Evolutionary conservation across 2,797 vertebrate species (phyloP).

Genomic region (Molossus alvarezi): DNA sequence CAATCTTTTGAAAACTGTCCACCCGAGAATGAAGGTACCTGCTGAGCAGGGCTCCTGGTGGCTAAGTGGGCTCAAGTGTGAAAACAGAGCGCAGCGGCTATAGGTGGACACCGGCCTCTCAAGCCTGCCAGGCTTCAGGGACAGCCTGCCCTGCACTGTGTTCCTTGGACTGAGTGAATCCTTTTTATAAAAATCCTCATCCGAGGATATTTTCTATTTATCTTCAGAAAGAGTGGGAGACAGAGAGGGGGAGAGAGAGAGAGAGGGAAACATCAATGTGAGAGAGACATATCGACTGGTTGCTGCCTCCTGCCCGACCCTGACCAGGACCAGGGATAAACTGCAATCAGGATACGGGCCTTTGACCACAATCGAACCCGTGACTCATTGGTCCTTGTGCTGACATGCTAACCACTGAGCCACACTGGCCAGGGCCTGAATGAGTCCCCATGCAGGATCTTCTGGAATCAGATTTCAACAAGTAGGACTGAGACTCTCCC

Average conservation of each 20-base stretch:
- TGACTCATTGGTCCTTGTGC: too few relatives aligned
- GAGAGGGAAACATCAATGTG: too few relatives aligned
- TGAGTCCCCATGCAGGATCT: not conserved
- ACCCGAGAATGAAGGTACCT: not conserved
- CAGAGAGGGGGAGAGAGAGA: too few relatives aligned
- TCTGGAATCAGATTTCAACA: not conserved
- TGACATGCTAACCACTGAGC: too few relatives aligned
- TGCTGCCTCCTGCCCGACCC: too few relatives aligned
- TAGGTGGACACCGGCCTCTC: not conserved
- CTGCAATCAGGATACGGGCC: too few relatives aligned
- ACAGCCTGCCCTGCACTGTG: not conserved
- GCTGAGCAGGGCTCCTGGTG: not conserved
- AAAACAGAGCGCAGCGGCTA: not conserved
- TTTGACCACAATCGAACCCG: too few relatives aligned
- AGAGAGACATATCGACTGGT: too few relatives aligned
- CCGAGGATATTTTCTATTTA: too few relatives aligned
- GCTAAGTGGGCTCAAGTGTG: not conserved
- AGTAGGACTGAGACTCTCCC: not conserved
- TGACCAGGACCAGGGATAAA: too few relatives aligned
- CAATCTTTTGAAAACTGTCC: constrained; percentile 43
- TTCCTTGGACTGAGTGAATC: not conserved
- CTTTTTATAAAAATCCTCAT: too few relatives aligned
- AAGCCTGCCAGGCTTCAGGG: not conserved
- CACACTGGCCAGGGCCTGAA: not conserved
- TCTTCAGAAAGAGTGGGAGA: too few relatives aligned